Percentiles rank a stretch among this genome's conserved stretches.
phyloP scores from a whole-genome alignment of 2,888 invertebrate genomes.

The Amphipyra berbera region DNA sequence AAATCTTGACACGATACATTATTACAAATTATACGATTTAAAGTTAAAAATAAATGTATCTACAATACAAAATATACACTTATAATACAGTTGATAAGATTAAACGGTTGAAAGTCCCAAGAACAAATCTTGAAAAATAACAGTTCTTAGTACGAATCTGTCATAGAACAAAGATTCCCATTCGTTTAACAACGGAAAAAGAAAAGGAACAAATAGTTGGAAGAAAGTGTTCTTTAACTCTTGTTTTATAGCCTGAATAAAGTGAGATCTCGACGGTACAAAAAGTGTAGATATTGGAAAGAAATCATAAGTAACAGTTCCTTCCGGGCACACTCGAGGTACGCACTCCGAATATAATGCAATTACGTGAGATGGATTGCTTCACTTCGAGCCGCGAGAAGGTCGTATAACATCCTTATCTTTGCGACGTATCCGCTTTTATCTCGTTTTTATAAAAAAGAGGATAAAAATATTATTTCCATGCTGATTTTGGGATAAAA shows the following conservation, averaged over 20 bases:
- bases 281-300: slow-evolving; percentile 70
- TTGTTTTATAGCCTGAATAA: slow-evolving; percentile 56
- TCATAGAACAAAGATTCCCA: slow-evolving; percentile 32
- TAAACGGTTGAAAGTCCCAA: slow-evolving; percentile 2
- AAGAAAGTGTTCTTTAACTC: slow-evolving; percentile 53
- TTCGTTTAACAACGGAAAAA: slow-evolving; percentile 26
- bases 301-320: slow-evolving; percentile 70
- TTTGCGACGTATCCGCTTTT: slow-evolving; percentile 66
- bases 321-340: slow-evolving; percentile 67
- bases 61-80: too few relatives aligned
- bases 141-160: slow-evolving; percentile 21
- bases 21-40: too few relatives aligned
- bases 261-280: slow-evolving; percentile 49
- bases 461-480: slow-evolving; percentile 68
- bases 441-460: slow-evolving; percentile 74
- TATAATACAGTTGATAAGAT: background rate
- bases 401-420: slow-evolving; percentile 77
- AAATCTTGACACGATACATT: too few relatives aligned
- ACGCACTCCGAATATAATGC: slow-evolving; percentile 80
- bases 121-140: slow-evolving; percentile 32
- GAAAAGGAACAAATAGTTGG: slow-evolving; percentile 44
- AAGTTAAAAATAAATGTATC: too few relatives aligned
- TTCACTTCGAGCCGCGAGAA: slow-evolving; percentile 71
- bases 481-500: slow-evolving; percentile 56
- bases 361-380: slow-evolving; percentile 82